Base-by-base conservation (phyloP, 2,113 vertebrate genomes). In the Ochotona princeps region DNA sequence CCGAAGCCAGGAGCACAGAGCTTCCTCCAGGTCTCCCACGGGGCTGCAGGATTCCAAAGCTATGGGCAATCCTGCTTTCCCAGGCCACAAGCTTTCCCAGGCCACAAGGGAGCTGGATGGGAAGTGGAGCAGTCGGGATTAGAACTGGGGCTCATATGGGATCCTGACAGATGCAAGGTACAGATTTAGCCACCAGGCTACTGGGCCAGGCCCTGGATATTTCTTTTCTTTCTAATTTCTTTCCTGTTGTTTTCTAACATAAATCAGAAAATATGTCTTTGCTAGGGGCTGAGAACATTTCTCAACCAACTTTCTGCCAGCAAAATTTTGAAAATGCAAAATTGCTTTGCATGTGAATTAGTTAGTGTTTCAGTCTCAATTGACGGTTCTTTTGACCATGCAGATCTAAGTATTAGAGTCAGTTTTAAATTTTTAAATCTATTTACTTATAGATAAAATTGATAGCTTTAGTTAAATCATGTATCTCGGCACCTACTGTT, bases 371-470 rank as follows among this genome's bases (percentile, higher is more conserved):
- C 61, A 47, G 5, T 85, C 7, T 25, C 38, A 5, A 7, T 14
- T 87, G 18, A n/a, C 80, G 12, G 5, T 26, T 72, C 67, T 82
- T 92, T 30, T 20, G 23, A 78, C 25, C 3, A 12, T 21, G 7
- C 0, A 21, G 3, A 63, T 7, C 57, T 63, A 54, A 25, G 23
- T 28, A 67, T 28, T 18, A 12, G 20, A 72, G 51, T 65, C 11
- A 91, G 1, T n/a, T n/a, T n/a, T n/a, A n/a, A n/a, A 21, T 30
- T 83, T 93, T 93, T 76, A 60, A n/a, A n/a, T 73, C 26, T 84
- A 26, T 51, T 82, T 60, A 11, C 1, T 78, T 78, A 60, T 6
- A n/a, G n/a, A n/a, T n/a, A n/a, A n/a, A n/a, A n/a, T n/a, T n/a
- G n/a, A n/a, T n/a, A n/a, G n/a, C n/a, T n/a, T n/a, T n/a, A n/a